Evolutionary conservation across 1,140 invertebrate genomes (phyloP).

Genomic region (Scaptodrosophila lebanonensis): DNA sequence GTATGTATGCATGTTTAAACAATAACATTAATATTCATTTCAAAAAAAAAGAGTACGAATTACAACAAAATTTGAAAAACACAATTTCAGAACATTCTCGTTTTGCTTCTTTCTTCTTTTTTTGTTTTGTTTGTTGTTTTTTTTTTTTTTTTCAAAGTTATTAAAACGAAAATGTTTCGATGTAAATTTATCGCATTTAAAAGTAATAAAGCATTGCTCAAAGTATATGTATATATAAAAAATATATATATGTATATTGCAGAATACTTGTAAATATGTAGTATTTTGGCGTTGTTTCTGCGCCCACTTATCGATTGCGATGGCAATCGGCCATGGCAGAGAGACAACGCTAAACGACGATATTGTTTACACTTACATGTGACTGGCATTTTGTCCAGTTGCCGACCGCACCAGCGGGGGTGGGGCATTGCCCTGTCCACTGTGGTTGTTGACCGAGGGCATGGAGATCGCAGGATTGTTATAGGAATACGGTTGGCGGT

Average conservation of each 20-base stretch:
- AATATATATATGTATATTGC: constrained; percentile 30
- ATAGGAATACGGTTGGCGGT: constrained; percentile 64
- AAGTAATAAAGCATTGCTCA: not conserved
- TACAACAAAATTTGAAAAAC: constrained; percentile 77
- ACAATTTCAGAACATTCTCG: constrained; percentile 57
- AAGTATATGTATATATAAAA: constrained; percentile 26
- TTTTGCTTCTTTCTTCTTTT: not conserved
- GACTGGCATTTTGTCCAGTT: constrained; percentile 66
- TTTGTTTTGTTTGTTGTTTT: constrained; percentile 13
- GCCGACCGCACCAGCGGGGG: constrained; percentile 70
- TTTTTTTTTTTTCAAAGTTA: constrained; percentile 4
- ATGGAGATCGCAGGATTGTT: constrained; percentile 75
- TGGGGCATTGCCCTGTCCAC: constrained; percentile 60
- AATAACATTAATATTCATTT: constrained; percentile 28
- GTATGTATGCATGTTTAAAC: constrained; percentile 46
- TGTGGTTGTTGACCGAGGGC: constrained; percentile 70
- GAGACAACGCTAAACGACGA: constrained; percentile 17
- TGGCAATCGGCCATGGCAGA: constrained; percentile 12
- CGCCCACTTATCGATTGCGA: constrained; percentile 24
- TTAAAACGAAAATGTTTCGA: too few species aligned
- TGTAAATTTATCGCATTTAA: not conserved
- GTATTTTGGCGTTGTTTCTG: not conserved
- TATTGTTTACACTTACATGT: constrained; percentile 58
- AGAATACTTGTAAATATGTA: constrained; percentile 23
- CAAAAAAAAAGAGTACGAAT: constrained; percentile 41